These are phyloP conservation scores for Laodelphax striatellus DNA, from an alignment of 1,140 invertebrate genomes.

Conservation along the genomic window DNA sequence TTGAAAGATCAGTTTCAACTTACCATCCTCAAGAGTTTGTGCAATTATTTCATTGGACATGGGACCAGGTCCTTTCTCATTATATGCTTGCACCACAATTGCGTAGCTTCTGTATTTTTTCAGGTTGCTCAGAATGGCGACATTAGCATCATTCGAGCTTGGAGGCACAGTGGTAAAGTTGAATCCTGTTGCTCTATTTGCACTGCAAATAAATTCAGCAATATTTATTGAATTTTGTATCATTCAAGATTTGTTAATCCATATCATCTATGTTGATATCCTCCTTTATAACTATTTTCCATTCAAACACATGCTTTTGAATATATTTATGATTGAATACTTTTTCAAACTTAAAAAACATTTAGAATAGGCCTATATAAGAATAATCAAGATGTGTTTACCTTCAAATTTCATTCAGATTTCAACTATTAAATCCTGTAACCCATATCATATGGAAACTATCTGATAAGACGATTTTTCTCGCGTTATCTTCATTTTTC, in stretches of 20 bases:
- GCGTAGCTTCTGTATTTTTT: constrained; percentile 31
- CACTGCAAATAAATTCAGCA: constrained; percentile 9
- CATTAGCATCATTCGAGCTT: constrained; percentile 2
- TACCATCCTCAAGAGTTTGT: constrained; percentile 41
- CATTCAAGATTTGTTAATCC: neutral
- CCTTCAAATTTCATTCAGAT: too few relatives aligned
- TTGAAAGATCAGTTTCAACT: neutral
- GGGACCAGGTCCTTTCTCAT: constrained; percentile 42
- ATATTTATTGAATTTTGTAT: neutral
- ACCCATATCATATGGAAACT: too few relatives aligned
- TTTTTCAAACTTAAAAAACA: too few relatives aligned
- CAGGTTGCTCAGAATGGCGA: constrained; percentile 13
- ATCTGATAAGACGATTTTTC: too few relatives aligned
- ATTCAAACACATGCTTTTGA: too few relatives aligned
- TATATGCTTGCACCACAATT: constrained; percentile 44
- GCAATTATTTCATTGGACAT: constrained; percentile 36
- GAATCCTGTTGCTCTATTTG: constrained; percentile 9
- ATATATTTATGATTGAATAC: too few relatives aligned
- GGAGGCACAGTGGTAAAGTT: constrained; percentile 23
- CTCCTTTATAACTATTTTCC: too few relatives aligned
- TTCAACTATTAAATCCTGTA: too few relatives aligned
- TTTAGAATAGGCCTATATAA: too few relatives aligned
- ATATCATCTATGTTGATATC: too few relatives aligned
- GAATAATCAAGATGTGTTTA: too few relatives aligned
- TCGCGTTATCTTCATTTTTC: too few relatives aligned